Conservation (phyloP, 2,888 invertebrate genomes). For the Drosophila subsilvestris region DNA sequence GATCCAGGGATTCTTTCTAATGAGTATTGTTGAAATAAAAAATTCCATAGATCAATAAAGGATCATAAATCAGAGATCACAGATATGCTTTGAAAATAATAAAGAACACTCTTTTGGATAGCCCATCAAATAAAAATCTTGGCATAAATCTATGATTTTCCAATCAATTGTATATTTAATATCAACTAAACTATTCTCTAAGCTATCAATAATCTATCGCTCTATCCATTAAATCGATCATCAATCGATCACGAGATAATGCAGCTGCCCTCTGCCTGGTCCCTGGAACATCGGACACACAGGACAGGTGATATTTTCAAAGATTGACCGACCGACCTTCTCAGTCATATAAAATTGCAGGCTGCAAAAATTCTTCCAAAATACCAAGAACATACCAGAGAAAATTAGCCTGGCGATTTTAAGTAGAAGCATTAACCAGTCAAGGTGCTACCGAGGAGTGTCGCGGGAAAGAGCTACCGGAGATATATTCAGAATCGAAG, state of each 20-base stretch:
- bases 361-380: slow-evolving; percentile 30
- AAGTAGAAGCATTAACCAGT: slow-evolving; percentile 18
- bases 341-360: slow-evolving; percentile 23
- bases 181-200: background rate
- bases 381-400: slow-evolving; percentile 24
- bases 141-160: background rate
- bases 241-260: slow-evolving; percentile 1
- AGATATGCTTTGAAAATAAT: background rate
- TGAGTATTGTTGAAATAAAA: background rate
- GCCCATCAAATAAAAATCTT: background rate
- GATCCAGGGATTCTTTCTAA: background rate
- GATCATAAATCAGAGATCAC: slow-evolving; percentile 28
- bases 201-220: background rate
- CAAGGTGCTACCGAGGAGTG: slow-evolving; percentile 8
- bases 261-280: slow-evolving; percentile 27
- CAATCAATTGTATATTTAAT: background rate
- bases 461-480: background rate
- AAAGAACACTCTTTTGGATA: background rate
- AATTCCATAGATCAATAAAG: background rate
- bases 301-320: slow-evolving; percentile 28
- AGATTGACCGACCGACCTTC: slow-evolving; percentile 9
- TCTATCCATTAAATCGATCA: slow-evolving; percentile 20
- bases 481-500: background rate
- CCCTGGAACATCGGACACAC: slow-evolving; percentile 17
- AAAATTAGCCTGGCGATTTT: slow-evolving; percentile 13